Conservation (phyloP, 23 tunicate genomes). For the Halocynthia roretzi region DNA sequence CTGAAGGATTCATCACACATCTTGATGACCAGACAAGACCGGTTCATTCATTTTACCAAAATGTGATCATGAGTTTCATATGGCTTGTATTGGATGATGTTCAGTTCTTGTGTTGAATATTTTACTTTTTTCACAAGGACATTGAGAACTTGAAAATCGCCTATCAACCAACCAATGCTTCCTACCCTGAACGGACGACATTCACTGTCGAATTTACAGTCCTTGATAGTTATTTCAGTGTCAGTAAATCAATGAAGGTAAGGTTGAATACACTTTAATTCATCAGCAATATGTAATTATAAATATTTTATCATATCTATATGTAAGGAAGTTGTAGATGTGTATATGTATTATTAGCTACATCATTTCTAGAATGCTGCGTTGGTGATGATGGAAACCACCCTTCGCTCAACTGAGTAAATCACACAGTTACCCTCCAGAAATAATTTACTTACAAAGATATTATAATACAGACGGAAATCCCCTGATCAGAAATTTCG, state of each 20-base stretch:
- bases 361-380: not conserved
- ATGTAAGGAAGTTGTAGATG: not conserved
- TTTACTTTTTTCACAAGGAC: slow-evolving; percentile 35
- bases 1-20: slow-evolving; percentile 66
- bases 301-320: too few species aligned
- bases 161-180: slow-evolving; percentile 72
- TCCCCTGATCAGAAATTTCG: too few species aligned
- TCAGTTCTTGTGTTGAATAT: not conserved
- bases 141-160: slow-evolving; percentile 65
- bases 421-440: too few species aligned
- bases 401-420: too few species aligned
- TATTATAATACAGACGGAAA: too few species aligned
- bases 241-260: slow-evolving; percentile 46
- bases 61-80: slow-evolving; percentile 23
- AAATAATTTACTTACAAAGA: too few species aligned
- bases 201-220: slow-evolving; percentile 62
- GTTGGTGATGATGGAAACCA: too few species aligned
- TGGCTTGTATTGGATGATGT: not conserved
- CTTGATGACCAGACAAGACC: slow-evolving; percentile 67
- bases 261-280: not conserved
- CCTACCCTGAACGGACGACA: slow-evolving; percentile 59
- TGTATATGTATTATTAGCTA: not conserved
- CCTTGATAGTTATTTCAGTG: slow-evolving; percentile 46
- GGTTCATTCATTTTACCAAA: slow-evolving; percentile 62
- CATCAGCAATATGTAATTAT: too few species aligned